These are phyloP conservation scores for Volucella zonaria DNA, from an alignment of 2,888 invertebrate species.

Conservation along the genomic window DNA sequence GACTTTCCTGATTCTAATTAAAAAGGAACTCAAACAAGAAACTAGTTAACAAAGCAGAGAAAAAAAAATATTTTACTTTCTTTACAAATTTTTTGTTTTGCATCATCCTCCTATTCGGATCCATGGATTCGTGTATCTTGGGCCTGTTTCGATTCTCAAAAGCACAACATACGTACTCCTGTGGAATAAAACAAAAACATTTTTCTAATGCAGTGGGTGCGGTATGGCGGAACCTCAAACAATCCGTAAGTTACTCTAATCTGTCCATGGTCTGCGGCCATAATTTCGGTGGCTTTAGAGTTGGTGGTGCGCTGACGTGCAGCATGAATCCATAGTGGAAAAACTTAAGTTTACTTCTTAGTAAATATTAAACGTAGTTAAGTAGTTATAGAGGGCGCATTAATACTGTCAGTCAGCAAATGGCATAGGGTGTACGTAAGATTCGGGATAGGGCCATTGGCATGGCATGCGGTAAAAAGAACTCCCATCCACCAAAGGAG, in stretches of 20 bases:
- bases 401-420: constrained; percentile 25
- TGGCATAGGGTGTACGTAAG: neutral
- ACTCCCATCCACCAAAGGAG: constrained; percentile 48
- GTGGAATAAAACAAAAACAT: constrained; percentile 7
- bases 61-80: constrained; percentile 37
- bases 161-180: neutral
- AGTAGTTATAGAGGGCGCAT: constrained; percentile 59
- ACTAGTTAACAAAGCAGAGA: constrained; percentile 21
- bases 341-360: constrained; percentile 65
- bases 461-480: constrained; percentile 41
- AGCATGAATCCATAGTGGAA: constrained; percentile 40
- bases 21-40: constrained; percentile 61
- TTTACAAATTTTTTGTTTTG: neutral
- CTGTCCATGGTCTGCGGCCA: constrained; percentile 48
- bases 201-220: constrained; percentile 29
- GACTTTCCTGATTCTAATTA: constrained; percentile 65
- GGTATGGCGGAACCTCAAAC: neutral
- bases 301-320: constrained; percentile 29
- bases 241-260: constrained; percentile 34
- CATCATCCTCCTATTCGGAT: too few species aligned
- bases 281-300: constrained; percentile 58
- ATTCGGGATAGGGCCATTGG: neutral
- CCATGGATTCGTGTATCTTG: neutral
- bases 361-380: constrained; percentile 68
- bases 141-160: constrained; percentile 3